These are phyloP conservation scores for Meta bourneti DNA, from an alignment of 2,888 invertebrate species.

Conservation along the genomic window DNA sequence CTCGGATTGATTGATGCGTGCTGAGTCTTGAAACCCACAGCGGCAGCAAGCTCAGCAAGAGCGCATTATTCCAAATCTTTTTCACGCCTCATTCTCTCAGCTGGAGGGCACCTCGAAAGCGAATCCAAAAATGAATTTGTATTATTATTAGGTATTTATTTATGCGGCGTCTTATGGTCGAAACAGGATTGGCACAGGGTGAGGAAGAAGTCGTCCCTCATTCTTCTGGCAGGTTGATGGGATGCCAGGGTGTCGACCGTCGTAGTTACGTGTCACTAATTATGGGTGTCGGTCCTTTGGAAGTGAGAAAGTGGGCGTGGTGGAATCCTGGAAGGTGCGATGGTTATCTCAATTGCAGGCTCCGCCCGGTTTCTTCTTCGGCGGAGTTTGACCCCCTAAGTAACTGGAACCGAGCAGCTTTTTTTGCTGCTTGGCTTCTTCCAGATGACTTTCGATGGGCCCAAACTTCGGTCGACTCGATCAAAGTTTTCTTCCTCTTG, in stretches of 20 bases:
- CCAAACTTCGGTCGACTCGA: too few relatives aligned
- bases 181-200: constrained; percentile 25
- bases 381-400: background rate
- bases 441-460: too few relatives aligned
- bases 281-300: constrained; percentile 62
- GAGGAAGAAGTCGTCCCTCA: background rate
- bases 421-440: too few relatives aligned
- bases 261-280: constrained; percentile 55
- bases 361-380: background rate
- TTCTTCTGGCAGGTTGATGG: background rate
- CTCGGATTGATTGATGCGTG: too few relatives aligned
- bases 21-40: too few relatives aligned
- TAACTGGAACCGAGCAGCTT: too few relatives aligned
- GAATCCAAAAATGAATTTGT: too few relatives aligned
- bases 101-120: background rate
- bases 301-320: constrained; percentile 65
- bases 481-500: too few relatives aligned
- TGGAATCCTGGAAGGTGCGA: constrained; percentile 49
- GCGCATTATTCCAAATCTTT: background rate
- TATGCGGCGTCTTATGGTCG: background rate
- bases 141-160: background rate
- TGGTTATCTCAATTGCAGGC: constrained; percentile 14
- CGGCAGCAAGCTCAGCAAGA: too few relatives aligned
- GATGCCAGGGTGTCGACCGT: constrained; percentile 44
- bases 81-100: background rate